Evolutionary conservation across 1,140 invertebrate species (phyloP).

Genomic region (Bombus affinis): DNA sequence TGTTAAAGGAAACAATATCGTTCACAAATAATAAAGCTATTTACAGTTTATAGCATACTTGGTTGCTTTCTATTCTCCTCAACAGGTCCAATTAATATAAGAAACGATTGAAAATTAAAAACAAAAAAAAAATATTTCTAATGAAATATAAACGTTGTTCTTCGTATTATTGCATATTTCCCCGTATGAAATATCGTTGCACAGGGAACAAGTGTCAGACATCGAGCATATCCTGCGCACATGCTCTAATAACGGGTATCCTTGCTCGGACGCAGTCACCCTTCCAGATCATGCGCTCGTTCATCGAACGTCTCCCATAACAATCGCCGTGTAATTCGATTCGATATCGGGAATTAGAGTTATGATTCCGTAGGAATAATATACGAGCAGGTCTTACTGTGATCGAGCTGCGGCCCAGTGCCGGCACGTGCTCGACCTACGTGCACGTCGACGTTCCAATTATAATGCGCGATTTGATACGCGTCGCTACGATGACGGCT

Average conservation of each 20-base stretch:
- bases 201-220: conserved; percentile 2
- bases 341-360: conserved; percentile 77
- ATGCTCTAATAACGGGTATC: conserved; percentile 29
- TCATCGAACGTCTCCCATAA: conserved; percentile 52
- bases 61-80: not conserved
- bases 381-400: conserved; percentile 80
- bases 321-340: conserved; percentile 78
- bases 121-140: not conserved
- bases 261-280: conserved; percentile 22
- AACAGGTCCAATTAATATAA: not conserved
- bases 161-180: not conserved
- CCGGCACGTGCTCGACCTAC: conserved; percentile 73
- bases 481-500: conserved; percentile 73
- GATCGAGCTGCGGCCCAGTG: conserved; percentile 43
- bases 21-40: not conserved
- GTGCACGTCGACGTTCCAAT: conserved; percentile 70
- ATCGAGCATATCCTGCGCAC: not conserved
- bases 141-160: not conserved
- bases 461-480: conserved; percentile 81
- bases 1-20: not conserved
- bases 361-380: conserved; percentile 79
- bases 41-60: not conserved
- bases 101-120: not conserved
- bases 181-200: not conserved
- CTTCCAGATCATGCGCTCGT: conserved; percentile 38